phyloP scores from a whole-genome alignment of 2,888 invertebrate genomes.

The Elgonia sp. region DNA sequence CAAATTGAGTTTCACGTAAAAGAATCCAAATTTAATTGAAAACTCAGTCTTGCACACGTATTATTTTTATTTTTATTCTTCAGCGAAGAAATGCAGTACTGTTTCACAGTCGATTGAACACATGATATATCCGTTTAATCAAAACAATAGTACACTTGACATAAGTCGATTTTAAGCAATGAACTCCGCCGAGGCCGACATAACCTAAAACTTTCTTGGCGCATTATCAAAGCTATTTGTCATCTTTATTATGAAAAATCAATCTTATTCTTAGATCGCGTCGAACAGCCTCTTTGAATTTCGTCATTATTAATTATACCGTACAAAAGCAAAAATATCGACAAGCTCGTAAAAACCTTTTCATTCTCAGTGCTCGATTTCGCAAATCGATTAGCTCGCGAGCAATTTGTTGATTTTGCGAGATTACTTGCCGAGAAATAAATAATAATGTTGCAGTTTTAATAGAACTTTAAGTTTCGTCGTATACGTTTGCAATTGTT shows the following conservation, averaged over 20 bases:
- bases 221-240: slow-evolving; percentile 26
- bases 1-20: too few relatives aligned
- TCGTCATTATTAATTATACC: slow-evolving; percentile 3
- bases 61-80: slow-evolving; percentile 2
- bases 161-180: slow-evolving; percentile 15
- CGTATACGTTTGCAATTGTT: slow-evolving; percentile 15
- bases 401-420: neutral
- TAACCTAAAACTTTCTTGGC: slow-evolving; percentile 15
- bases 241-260: slow-evolving; percentile 20
- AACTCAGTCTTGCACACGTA: neutral
- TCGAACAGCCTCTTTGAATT: neutral
- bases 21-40: too few relatives aligned
- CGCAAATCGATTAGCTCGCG: neutral
- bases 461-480: slow-evolving; percentile 11
- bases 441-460: neutral
- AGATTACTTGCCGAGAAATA: neutral
- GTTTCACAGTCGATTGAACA: neutral
- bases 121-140: slow-evolving; percentile 22
- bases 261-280: neutral
- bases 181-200: slow-evolving; percentile 1
- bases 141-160: slow-evolving; percentile 31
- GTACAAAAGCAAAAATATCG: neutral
- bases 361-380: neutral
- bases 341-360: neutral
- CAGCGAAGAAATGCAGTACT: neutral